Evolutionary conservation across 2,797 vertebrate genomes (phyloP).

Genomic region (Parauchenoglanis ngamensis): DNA sequence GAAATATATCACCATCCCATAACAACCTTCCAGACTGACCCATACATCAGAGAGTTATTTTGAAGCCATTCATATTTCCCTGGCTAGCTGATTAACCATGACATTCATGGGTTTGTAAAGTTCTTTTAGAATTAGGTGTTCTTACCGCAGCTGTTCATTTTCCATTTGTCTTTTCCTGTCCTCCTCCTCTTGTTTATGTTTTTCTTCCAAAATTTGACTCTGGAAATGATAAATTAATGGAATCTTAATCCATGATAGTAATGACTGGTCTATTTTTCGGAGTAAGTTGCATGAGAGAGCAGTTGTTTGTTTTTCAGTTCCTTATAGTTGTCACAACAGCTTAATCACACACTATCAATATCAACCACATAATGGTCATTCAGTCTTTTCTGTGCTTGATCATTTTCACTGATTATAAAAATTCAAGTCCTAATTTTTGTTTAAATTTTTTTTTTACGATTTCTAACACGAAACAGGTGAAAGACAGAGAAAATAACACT

Average conservation of each 20-base stretch:
- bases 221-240: conserved; percentile 61
- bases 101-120: conserved; percentile 45
- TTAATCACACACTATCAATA: conserved; percentile 32
- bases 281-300: neutral
- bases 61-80: conserved; percentile 19
- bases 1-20: conserved; percentile 40
- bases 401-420: conserved; percentile 36
- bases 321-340: conserved; percentile 11
- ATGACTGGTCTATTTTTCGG: conserved; percentile 7
- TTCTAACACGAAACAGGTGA: conserved; percentile 9
- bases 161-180: conserved; percentile 63
- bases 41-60: conserved; percentile 34
- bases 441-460: neutral
- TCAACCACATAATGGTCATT: conserved; percentile 19
- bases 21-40: conserved; percentile 34
- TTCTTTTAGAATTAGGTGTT: conserved; percentile 47
- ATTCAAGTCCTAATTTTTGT: neutral
- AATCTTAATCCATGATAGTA: conserved; percentile 36
- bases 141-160: conserved; percentile 77
- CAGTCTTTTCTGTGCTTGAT: conserved; percentile 26
- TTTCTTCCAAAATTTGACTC: conserved; percentile 71
- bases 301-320: conserved; percentile 32
- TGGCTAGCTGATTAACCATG: conserved; percentile 41
- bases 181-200: conserved; percentile 69
- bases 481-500: conserved; percentile 28